Evolutionary conservation across 2,888 invertebrate genomes (phyloP).

Genomic region (Caenorhabditis panamensis): DNA sequence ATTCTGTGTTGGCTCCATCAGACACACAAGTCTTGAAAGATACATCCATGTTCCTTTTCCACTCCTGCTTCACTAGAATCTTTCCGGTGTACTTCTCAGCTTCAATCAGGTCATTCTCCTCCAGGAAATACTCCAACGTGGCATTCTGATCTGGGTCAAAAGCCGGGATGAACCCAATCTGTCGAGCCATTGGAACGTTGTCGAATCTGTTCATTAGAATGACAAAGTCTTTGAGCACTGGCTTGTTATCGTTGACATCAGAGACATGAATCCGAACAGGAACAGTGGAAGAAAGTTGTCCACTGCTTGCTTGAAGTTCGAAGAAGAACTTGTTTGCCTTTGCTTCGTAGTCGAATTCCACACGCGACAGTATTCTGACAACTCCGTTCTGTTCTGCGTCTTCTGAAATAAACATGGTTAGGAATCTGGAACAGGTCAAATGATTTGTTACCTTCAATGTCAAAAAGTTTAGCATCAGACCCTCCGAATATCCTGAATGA

Average conservation of each 20-base stretch:
- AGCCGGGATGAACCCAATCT: conserved; percentile 77
- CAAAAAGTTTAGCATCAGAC: conserved; percentile 84
- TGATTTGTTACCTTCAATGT: conserved; percentile 68
- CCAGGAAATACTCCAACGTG: conserved; percentile 77
- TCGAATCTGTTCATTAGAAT: conserved; percentile 85
- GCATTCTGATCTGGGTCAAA: conserved; percentile 80
- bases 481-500: conserved; percentile 96
- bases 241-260: conserved; percentile 91
- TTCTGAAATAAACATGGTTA: conserved; percentile 82
- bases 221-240: conserved; percentile 92
- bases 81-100: conserved; percentile 76
- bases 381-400: conserved; percentile 71
- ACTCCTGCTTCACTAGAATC: conserved; percentile 69
- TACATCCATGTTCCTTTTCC: conserved; percentile 75
- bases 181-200: conserved; percentile 56
- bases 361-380: conserved; percentile 90
- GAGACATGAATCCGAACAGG: conserved; percentile 77
- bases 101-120: conserved; percentile 74
- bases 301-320: conserved; percentile 87
- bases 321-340: conserved; percentile 90
- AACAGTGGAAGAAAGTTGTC: conserved; percentile 78
- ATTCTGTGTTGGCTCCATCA: conserved; percentile 80
- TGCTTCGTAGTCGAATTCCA: conserved; percentile 96
- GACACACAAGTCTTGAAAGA: conserved; percentile 75
- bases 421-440: background rate